A percentile compares a stretch with the other conserved stretches of the same genome.
phyloP scores from a whole-genome alignment of 2,113 vertebrate genomes.

The Bucco capensis region DNA sequence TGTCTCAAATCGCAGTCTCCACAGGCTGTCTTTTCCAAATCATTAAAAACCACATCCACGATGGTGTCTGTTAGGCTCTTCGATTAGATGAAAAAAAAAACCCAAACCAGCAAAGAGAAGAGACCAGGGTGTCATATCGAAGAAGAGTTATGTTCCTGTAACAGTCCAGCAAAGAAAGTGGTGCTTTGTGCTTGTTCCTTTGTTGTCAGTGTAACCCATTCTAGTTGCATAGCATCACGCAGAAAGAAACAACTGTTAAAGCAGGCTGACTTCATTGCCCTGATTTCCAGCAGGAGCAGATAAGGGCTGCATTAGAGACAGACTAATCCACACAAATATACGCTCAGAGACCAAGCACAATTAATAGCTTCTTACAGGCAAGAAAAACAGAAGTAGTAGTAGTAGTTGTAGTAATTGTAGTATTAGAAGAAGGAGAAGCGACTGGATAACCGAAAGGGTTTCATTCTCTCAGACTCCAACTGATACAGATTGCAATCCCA shows the following conservation, averaged over 20 bases:
- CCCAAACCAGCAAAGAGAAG: neutral
- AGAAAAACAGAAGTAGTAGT: slow-evolving; percentile 1
- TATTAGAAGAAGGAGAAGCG: slow-evolving; percentile 54
- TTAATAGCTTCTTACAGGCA: slow-evolving; percentile 62
- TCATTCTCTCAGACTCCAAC: slow-evolving; percentile 66
- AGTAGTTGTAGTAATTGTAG: slow-evolving; percentile 3
- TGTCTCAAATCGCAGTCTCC: slow-evolving; percentile 72
- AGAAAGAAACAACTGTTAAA: slow-evolving; percentile 70
- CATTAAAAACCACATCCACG: slow-evolving; percentile 74
- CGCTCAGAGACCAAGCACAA: slow-evolving; percentile 56
- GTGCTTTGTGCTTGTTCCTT: slow-evolving; percentile 72
- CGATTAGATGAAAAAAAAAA: slow-evolving; percentile 47
- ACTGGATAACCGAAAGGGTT: slow-evolving; percentile 51
- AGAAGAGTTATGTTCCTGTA: slow-evolving; percentile 64
- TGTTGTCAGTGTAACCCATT: slow-evolving; percentile 73
- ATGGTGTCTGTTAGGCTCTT: slow-evolving; percentile 68
- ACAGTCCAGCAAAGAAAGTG: slow-evolving; percentile 71
- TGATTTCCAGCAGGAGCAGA: slow-evolving; percentile 73
- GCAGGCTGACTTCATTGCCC: slow-evolving; percentile 69
- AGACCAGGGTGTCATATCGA: slow-evolving; percentile 29
- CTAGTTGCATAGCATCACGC: slow-evolving; percentile 73
- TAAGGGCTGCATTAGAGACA: slow-evolving; percentile 67
- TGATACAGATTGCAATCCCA: slow-evolving; percentile 70
- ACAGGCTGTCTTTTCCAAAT: slow-evolving; percentile 74
- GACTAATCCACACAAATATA: slow-evolving; percentile 75